Evolutionary conservation across 2,888 invertebrate genomes (phyloP), one percentile per base, ranked within the genome.

Genomic region (Ophioninae sp.): DNA sequence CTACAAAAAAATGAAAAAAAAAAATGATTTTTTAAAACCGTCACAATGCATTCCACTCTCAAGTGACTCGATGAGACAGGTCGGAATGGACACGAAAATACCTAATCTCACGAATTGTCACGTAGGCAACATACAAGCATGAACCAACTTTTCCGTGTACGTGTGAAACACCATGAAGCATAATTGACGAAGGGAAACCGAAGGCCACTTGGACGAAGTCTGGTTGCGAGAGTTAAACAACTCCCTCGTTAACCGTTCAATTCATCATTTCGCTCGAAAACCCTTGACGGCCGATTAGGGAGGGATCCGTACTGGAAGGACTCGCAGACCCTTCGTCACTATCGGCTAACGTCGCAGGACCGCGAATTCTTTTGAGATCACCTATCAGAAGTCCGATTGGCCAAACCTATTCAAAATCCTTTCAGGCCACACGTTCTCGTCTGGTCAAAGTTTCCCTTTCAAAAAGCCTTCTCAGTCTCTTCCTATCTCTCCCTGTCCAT

Each of bases 181-280:
- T 56, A 68, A 78, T 44, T 63, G 73, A 22, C 23, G 20, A 30
- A 61, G 65, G 51, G 64, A 65, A 58, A 37, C 30, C 20, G 65
- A 67, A 61, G 72, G 37, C 72, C 41, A 58, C 68, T 41, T 37
- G 75, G n/a, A n/a, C 63, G 67, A 63, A 59, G 71, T 56, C 73
- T 69, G 56, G 20, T 58, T 51, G 39, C 22, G 13, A 51, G 22
- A 39, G 59, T 65, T 72, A 65, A 67, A 71, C 65, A 44, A 56
- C 64, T 79, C 81, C 86, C 87, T 87, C 87, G 88, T 88, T 88
- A 89, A 85, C 78, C 82, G 79, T 71, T 78, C 87, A 82, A 89
- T 89, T 88, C 87, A 87, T 88, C 89, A 88, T 88, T 88, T 88
- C 69, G 44, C 59, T 79, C 73, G 68, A 78, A 84, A 85, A 87